A percentile compares a stretch with the other conserved stretches of the same genome.
These are phyloP conservation scores for Tetrapedia diversipes DNA, from an alignment of 2,888 invertebrate species.

Conservation along the genomic window DNA sequence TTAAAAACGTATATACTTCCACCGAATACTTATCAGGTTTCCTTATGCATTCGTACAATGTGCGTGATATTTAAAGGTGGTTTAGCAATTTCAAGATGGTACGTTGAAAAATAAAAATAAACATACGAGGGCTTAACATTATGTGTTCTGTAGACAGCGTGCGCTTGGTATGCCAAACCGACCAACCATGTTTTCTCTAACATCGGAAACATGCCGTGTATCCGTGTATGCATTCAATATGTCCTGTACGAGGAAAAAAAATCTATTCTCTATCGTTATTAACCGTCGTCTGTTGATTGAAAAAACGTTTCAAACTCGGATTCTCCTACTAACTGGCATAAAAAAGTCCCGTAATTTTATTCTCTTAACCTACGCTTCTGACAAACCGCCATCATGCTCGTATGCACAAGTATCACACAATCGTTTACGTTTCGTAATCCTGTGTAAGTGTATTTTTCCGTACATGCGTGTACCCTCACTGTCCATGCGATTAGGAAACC, in stretches of 20 bases:
- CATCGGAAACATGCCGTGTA: constrained; percentile 37
- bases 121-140: constrained; percentile 33
- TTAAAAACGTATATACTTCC: background rate
- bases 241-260: constrained; percentile 47
- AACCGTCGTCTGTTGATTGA: constrained; percentile 39
- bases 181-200: constrained; percentile 41
- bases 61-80: constrained; percentile 17
- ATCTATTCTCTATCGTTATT: constrained; percentile 47
- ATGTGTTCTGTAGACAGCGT: constrained; percentile 55
- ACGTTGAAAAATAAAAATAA: constrained; percentile 15
- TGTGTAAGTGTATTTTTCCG: constrained; percentile 56
- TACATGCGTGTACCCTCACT: constrained; percentile 26
- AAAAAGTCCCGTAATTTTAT: constrained; percentile 67
- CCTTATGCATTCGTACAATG: background rate
- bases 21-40: background rate
- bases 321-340: constrained; percentile 64
- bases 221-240: constrained; percentile 22
- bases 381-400: constrained; percentile 52
- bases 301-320: constrained; percentile 60
- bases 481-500: constrained; percentile 16
- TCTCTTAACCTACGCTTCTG: constrained; percentile 62
- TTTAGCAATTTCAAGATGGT: constrained; percentile 49
- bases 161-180: constrained; percentile 56
- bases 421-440: constrained; percentile 58
- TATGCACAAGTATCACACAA: constrained; percentile 69